Evolutionary conservation across 2,888 invertebrate species (phyloP), one percentile per base, ranked within the genome.

Genomic region (Linnaemya vulpina): DNA sequence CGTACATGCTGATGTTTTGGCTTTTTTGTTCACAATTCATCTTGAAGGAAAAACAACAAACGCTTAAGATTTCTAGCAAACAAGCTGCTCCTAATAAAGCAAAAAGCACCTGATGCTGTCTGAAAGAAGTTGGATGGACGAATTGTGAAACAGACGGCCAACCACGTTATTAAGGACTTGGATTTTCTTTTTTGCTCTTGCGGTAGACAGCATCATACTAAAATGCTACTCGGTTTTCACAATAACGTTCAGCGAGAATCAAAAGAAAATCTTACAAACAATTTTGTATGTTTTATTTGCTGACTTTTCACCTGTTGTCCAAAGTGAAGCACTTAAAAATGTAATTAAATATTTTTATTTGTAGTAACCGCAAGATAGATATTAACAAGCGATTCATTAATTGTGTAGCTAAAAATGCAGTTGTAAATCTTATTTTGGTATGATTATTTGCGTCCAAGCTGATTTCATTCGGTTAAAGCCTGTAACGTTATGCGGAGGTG

Each of bases 101-200:
- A 74, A 30, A 38, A 74, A 78, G 84, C 82, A 85, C 84, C 84
- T 85, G 84, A 74, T 82, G 65, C 74, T 49, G 49, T 53, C 25
- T 62, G 20, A 35, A 15, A 30, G 51, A 15, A 49, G 38, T 60
- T 17, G 22, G 40, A 81, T 58, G 63, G 78, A 81, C 70, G n/a
- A 55, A 62, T 30, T 40, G 38, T 38, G 17, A 49, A 49, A 49
- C 38, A 35, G 68, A 73, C 73, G 35, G 40, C 20, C 53, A 40
- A 46, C n/a, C 40, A 40, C 38, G 58, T 82, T 78, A 74, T 78
- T 81, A 78, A 81, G 84, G 77, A 84, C 70, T 73, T 81, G 51
- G 70, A 74, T 40, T 40, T 55, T 43, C 30, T 76, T 25, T 77
- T 81, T 81, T 20, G 70, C 65, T 74, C 55, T 71, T 65, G 22